Evolutionary conservation across 92 coral and sea anemone genomes (phyloP), one percentile per base, ranked within the genome.

Genomic region (Palythoa heliodiscus): DNA sequence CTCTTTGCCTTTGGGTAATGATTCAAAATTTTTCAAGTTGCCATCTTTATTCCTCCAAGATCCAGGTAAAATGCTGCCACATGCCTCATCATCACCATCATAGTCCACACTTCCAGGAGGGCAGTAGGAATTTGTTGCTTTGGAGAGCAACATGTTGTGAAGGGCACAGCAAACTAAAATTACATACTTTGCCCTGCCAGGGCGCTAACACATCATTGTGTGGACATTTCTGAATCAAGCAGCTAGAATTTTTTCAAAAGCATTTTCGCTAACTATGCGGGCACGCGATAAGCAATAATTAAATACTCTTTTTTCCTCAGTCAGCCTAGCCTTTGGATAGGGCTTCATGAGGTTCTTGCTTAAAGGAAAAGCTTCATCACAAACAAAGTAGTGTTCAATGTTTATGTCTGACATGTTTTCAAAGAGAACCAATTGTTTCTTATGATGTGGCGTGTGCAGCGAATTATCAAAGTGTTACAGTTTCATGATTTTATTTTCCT

Each of bases 191-290:
- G 60, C 60, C 60, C 60, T 54, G 17, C 8, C 60, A 15, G 60
- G 60, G 17, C 12, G 60, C 60, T 2, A 54, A 54, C 60, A 54
- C 60, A 52, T 52, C 55, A 54, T 54, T 54, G 60, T 54, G 17
- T 54, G 60, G 12, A 54, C 14, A 54, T 2, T 9, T 54, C 60
- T 54, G 17, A 54, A 54, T 54, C 5, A 12, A 54, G 60, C 60
- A 10, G 60, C 60, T 54, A 54, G 66, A 67, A 67, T 67, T 24
- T n/a, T n/a, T n/a, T 89, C 91, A 78, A 89, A 85, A 25, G 86
- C 86, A 85, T 85, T 89, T 58, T 89, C 89, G 38, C 89, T 89
- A 17, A 89, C 89, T 77, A 89, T 85, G 1, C 91, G 66, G 22
- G 82, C 89, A 47, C 91, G 71, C 50, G 88, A 88, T 11, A 88